Evolutionary conservation across 2,797 vertebrate genomes (phyloP).

Genomic region (Todus mexicanus): DNA sequence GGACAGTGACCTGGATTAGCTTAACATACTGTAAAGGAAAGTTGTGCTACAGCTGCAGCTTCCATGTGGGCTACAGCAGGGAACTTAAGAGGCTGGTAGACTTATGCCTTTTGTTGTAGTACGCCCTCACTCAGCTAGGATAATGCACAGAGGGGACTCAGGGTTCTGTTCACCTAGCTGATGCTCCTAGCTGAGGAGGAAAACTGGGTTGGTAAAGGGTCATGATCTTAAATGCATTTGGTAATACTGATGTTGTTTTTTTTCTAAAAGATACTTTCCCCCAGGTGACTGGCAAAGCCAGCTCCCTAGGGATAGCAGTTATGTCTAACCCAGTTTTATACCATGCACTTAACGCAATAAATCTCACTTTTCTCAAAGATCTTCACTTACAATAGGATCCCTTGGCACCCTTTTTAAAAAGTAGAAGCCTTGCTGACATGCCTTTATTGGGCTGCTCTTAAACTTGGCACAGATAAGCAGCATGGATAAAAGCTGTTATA

Average conservation of each 20-base stretch:
- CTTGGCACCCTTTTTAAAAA: conserved; percentile 12
- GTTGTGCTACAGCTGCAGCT: background rate
- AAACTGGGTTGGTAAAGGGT: background rate
- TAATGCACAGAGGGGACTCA: background rate
- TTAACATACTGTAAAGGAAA: background rate
- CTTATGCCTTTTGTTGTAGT: background rate
- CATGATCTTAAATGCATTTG: background rate
- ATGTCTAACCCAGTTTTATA: conserved; percentile 32
- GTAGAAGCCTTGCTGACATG: background rate
- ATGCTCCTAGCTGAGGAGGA: background rate
- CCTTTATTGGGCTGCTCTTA: conserved; percentile 32
- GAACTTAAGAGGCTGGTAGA: background rate
- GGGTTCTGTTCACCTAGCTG: background rate
- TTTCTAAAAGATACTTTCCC: background rate
- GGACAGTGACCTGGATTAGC: background rate
- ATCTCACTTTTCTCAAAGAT: background rate
- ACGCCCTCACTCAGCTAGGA: background rate
- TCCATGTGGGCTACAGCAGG: background rate
- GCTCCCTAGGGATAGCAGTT: background rate
- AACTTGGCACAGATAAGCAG: background rate
- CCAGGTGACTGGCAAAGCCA: background rate
- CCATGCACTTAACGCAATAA: background rate
- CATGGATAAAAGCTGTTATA: background rate
- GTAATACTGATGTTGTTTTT: background rate
- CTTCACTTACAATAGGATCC: conserved; percentile 31